These are phyloP conservation scores for Syrphus vitripennis DNA, from an alignment of 2,888 invertebrate genomes.

Conservation along the genomic window DNA sequence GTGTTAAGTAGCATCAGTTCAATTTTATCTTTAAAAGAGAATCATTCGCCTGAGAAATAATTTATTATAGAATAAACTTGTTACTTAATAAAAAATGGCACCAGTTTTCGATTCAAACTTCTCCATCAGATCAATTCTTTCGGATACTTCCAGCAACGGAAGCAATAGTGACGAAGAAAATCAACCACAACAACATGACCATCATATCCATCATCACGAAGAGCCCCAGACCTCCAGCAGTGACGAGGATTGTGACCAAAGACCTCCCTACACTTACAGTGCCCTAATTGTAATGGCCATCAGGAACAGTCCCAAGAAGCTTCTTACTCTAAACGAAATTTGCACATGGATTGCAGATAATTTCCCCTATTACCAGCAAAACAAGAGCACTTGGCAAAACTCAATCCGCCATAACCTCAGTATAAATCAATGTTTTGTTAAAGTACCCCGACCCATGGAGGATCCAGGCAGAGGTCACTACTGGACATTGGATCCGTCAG, in stretches of 20 bases:
- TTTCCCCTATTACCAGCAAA: slow-evolving; percentile 97
- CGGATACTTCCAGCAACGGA: slow-evolving; percentile 25
- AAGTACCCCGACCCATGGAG: slow-evolving; percentile 96
- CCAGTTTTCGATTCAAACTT: slow-evolving; percentile 42
- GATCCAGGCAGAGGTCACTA: slow-evolving; percentile 99
- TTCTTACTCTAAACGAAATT: slow-evolving; percentile 95
- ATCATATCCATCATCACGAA: background rate
- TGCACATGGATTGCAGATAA: slow-evolving; percentile 98
- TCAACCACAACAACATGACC: background rate
- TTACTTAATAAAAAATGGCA: slow-evolving; percentile 2
- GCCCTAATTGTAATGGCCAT: slow-evolving; percentile 99
- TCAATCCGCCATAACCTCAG: slow-evolving; percentile 84
- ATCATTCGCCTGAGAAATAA: background rate
- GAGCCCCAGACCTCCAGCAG: slow-evolving; percentile 5
- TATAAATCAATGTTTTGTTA: slow-evolving; percentile 96
- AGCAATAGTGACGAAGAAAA: slow-evolving; percentile 31
- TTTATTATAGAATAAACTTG: background rate
- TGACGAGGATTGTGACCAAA: slow-evolving; percentile 23
- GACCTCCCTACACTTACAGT: slow-evolving; percentile 97
- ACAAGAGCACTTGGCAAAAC: slow-evolving; percentile 99
- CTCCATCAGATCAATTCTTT: slow-evolving; percentile 37
- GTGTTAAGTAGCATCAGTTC: background rate
- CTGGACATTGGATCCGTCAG: slow-evolving; percentile 98
- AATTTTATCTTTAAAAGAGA: background rate
- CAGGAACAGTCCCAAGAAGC: slow-evolving; percentile 93